Percentiles rank a stretch among this genome's conserved stretches.
Conservation (phyloP, 2,113 vertebrate genomes). For the Plotosus lineatus region DNA sequence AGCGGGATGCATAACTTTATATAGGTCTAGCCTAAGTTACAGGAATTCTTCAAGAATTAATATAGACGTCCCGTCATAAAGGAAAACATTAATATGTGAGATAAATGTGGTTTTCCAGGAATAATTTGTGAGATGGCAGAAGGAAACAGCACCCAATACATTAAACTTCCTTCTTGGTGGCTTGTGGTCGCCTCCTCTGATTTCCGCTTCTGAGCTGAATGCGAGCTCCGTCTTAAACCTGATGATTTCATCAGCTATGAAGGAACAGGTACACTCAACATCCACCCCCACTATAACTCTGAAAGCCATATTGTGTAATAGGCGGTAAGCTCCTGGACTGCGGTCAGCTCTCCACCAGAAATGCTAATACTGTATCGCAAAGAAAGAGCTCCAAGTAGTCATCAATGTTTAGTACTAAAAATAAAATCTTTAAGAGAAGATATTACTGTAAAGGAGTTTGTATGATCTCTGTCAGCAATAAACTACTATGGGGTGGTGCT, state of each 20-base stretch:
- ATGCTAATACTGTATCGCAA: neutral
- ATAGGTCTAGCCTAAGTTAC: neutral
- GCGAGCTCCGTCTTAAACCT: neutral
- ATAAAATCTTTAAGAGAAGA: neutral
- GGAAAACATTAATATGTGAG: neutral
- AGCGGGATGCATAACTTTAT: neutral
- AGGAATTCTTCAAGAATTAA: neutral
- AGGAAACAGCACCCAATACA: neutral
- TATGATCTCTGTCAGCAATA: neutral
- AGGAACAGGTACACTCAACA: constrained; percentile 4
- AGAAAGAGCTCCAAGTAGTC: neutral
- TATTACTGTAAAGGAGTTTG: neutral
- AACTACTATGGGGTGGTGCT: neutral
- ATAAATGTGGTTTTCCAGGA: neutral
- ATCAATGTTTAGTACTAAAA: neutral
- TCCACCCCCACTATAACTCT: neutral
- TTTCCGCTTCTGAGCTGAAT: constrained; percentile 6
- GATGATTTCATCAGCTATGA: neutral
- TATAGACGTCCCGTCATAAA: neutral
- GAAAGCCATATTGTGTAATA: neutral
- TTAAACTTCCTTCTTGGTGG: neutral
- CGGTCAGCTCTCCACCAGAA: neutral
- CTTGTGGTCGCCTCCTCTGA: neutral
- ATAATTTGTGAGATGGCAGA: neutral
- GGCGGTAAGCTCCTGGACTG: neutral